Evolutionary conservation across 2,113 vertebrate species (phyloP).

Genomic region (Stercorarius parasiticus): DNA sequence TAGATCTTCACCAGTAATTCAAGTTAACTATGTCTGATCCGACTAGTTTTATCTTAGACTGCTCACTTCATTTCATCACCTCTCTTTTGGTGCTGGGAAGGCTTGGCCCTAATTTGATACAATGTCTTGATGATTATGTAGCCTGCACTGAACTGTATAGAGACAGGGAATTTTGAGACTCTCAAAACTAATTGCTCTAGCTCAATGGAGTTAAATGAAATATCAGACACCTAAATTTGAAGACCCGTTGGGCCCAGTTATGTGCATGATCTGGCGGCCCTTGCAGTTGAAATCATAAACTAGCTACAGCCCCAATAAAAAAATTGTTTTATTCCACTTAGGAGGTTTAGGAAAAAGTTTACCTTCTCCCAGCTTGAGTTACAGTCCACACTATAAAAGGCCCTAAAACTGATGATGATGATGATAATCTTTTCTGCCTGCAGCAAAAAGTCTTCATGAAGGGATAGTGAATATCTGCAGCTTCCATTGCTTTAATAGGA

Average conservation of each 20-base stretch:
- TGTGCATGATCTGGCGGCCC: background rate
- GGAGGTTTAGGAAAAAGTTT: background rate
- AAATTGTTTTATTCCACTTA: background rate
- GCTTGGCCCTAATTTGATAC: background rate
- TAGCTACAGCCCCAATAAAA: background rate
- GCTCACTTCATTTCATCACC: background rate
- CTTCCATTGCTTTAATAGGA: background rate
- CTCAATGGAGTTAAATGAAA: background rate
- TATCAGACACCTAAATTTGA: background rate
- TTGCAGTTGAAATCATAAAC: background rate
- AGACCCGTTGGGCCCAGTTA: background rate
- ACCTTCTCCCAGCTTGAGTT: background rate
- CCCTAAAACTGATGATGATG: background rate
- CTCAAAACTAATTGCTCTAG: background rate
- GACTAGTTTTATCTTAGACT: background rate
- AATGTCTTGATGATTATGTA: background rate
- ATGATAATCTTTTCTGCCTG: background rate
- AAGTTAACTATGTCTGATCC: conserved; percentile 42
- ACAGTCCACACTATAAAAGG: background rate
- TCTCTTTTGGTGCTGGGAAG: background rate
- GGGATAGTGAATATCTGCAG: background rate
- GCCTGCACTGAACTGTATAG: background rate
- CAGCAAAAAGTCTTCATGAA: background rate
- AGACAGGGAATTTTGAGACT: background rate
- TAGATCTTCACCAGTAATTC: conserved; percentile 53